A percentile compares a stretch with the other conserved stretches of the same genome.
Conservation (phyloP, 2,888 invertebrate genomes). For the Tribolium freemani region DNA sequence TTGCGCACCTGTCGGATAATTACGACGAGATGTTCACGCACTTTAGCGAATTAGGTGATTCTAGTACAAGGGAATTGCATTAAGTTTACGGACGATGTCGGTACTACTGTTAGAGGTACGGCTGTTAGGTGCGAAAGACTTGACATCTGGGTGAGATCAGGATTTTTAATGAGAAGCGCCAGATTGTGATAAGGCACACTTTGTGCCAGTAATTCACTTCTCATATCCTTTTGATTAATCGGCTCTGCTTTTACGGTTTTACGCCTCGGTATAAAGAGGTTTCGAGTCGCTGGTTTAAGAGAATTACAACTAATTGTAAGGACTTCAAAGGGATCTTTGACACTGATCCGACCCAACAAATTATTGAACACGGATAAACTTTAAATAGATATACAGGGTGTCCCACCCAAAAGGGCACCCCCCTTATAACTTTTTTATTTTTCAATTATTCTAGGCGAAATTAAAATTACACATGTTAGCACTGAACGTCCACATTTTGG, state of each 20-base stretch:
- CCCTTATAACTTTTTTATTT: no score
- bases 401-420: no score
- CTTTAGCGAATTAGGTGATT: conserved; percentile 4
- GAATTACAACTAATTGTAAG: not conserved
- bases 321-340: not conserved
- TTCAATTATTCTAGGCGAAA: no score
- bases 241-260: not conserved
- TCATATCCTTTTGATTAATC: conserved; percentile 26
- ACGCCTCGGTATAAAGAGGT: not conserved
- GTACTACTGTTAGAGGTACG: conserved; percentile 11
- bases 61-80: conserved; percentile 10
- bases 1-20: conserved; percentile 25
- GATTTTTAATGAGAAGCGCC: conserved; percentile 9
- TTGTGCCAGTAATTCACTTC: conserved; percentile 8
- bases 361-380: not conserved
- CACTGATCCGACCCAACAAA: not conserved
- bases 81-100: not conserved
- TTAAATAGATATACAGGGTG: no score
- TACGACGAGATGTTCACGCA: conserved; percentile 23
- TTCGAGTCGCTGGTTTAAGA: not conserved
- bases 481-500: no score
- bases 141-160: conserved; percentile 6
- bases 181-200: conserved; percentile 1
- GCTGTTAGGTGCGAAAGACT: not conserved
- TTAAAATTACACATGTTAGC: no score